Conservation (phyloP, 23 tunicate genomes). For the Trididemnum clinides region DNA sequence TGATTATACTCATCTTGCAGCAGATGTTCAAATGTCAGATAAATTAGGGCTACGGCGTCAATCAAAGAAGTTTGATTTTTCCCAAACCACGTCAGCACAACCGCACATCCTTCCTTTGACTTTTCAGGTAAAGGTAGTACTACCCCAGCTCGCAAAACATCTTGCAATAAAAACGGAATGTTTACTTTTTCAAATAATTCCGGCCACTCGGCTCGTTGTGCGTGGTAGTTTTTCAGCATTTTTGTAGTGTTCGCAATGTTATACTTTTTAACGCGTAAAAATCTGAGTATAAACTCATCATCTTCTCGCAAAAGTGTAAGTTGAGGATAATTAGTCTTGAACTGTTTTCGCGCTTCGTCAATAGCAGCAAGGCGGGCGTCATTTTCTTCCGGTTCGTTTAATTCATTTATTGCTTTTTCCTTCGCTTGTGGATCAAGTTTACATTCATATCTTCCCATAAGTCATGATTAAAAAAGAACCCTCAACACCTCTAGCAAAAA, state of each 20-base stretch:
- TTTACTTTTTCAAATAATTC: slow-evolving; percentile 69
- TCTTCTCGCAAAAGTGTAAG: background rate
- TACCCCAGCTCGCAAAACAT: slow-evolving; percentile 21
- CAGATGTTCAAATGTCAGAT: slow-evolving; percentile 35
- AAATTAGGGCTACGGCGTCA: slow-evolving; percentile 44
- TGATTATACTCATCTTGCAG: slow-evolving; percentile 55
- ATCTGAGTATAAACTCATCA: slow-evolving; percentile 48
- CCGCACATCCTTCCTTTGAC: slow-evolving; percentile 44
- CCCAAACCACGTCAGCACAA: slow-evolving; percentile 46
- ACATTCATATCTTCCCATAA: slow-evolving; percentile 36
- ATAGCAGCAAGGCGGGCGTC: slow-evolving; percentile 22
- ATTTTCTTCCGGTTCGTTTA: slow-evolving; percentile 53
- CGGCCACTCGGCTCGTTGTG: background rate
- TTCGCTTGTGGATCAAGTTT: slow-evolving; percentile 15
- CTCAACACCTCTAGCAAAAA: no score
- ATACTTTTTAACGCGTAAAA: slow-evolving; percentile 61
- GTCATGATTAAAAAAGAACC: background rate
- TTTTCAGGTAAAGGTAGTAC: slow-evolving; percentile 22
- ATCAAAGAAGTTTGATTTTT: slow-evolving; percentile 25
- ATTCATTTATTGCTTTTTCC: slow-evolving; percentile 38
- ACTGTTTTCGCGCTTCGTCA: slow-evolving; percentile 11
- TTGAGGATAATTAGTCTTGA: background rate
- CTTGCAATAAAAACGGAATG: slow-evolving; percentile 32
- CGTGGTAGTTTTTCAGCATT: slow-evolving; percentile 47
- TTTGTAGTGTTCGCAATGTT: slow-evolving; percentile 36